These are phyloP conservation scores for Gari tellinella DNA, from an alignment of 2,888 invertebrate species.

Conservation along the genomic window DNA sequence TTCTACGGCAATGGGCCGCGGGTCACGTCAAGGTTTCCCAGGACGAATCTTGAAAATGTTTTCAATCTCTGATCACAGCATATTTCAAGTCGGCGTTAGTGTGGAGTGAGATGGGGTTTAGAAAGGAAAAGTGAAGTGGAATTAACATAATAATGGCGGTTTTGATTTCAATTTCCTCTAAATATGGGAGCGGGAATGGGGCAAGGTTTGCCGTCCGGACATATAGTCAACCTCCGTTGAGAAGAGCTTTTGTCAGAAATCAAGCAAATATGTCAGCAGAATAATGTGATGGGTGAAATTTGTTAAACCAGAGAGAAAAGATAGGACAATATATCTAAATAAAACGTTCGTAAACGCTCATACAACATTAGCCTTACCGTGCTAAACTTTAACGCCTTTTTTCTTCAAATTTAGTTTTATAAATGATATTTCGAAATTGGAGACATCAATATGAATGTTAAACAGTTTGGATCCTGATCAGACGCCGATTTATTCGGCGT, in stretches of 20 bases:
- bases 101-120: constrained; percentile 27
- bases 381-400: too few species aligned
- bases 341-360: too few species aligned
- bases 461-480: too few species aligned
- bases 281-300: constrained; percentile 25
- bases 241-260: constrained; percentile 17
- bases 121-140: constrained; percentile 45
- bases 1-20: too few species aligned
- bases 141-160: constrained; percentile 61
- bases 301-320: too few species aligned
- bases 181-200: constrained; percentile 31
- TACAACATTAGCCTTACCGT: too few species aligned
- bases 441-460: too few species aligned
- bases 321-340: too few species aligned
- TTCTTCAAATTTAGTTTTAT: too few species aligned
- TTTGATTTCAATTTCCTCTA: constrained; percentile 59
- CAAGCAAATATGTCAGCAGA: constrained; percentile 13
- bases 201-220: constrained; percentile 1
- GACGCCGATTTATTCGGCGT: too few species aligned
- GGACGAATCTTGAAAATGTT: constrained; percentile 2
- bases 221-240: too few species aligned
- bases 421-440: too few species aligned
- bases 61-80: constrained; percentile 16
- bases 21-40: constrained; percentile 14
- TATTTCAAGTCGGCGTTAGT: constrained; percentile 20